phyloP scores from a whole-genome alignment of 2,797 vertebrate genomes.

The Ibycter americanus region DNA sequence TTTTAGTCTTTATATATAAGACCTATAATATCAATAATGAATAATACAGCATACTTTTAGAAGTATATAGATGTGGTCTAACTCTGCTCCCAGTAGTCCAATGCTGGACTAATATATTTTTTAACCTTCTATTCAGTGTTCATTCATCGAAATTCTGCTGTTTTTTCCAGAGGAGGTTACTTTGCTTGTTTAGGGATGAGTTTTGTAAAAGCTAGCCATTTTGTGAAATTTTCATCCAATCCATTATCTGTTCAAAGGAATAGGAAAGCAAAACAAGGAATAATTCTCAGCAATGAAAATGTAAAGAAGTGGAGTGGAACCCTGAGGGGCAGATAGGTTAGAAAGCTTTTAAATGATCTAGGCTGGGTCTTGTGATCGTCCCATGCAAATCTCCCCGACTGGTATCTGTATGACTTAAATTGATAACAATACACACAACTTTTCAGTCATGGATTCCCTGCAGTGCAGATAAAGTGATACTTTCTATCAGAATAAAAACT shows the following conservation, averaged over 20 bases:
- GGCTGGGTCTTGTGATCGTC: neutral
- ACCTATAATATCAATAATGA: neutral
- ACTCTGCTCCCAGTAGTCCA: neutral
- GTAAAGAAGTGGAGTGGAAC: neutral
- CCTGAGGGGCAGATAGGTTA: neutral
- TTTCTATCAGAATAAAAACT: neutral
- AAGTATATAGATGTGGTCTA: neutral
- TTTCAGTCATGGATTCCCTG: neutral
- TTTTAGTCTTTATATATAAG: neutral
- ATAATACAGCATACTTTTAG: neutral
- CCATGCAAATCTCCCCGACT: neutral
- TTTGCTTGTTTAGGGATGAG: neutral
- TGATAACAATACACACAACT: neutral
- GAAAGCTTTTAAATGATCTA: neutral
- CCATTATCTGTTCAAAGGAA: neutral
- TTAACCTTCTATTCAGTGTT: neutral
- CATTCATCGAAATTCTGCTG: neutral
- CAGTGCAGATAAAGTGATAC: neutral
- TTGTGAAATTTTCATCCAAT: neutral
- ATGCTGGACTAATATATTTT: neutral
- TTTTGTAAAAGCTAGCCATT: neutral
- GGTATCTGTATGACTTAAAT: neutral
- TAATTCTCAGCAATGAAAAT: neutral
- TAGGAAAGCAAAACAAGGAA: neutral
- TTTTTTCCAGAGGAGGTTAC: neutral